Evolutionary conservation across 2,113 vertebrate species (phyloP).

Genomic region (Montifringilla adamsi): DNA sequence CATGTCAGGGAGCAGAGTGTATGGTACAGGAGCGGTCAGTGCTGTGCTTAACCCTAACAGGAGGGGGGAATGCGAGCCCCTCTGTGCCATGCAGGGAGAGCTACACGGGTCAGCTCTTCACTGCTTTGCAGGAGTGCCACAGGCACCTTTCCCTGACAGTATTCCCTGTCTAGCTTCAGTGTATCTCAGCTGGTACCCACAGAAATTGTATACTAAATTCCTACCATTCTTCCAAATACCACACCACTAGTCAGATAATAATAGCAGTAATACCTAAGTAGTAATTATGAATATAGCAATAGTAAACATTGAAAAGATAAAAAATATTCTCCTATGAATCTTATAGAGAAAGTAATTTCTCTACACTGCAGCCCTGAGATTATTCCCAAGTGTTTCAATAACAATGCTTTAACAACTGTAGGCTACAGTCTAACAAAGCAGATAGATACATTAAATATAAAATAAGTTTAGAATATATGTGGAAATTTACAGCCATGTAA

Average conservation of each 20-base stretch:
- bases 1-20: background rate
- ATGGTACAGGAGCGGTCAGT: background rate
- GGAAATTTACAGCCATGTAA: background rate
- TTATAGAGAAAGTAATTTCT: background rate
- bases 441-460: background rate
- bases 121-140: background rate
- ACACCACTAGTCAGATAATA: background rate
- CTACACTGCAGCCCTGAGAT: background rate
- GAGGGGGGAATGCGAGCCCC: background rate
- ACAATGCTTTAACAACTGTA: background rate
- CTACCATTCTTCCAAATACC: background rate
- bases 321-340: background rate
- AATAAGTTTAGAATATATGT: background rate
- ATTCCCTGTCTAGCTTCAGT: background rate
- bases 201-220: background rate
- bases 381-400: background rate
- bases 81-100: background rate
- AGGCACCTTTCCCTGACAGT: background rate
- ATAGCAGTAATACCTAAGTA: background rate
- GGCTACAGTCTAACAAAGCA: background rate
- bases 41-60: background rate
- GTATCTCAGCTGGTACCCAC: background rate
- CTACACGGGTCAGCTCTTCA: background rate
- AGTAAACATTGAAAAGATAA: background rate
- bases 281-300: background rate